phyloP scores from a whole-genome alignment of 2,113 vertebrate genomes.

The Colinus virginianus region DNA sequence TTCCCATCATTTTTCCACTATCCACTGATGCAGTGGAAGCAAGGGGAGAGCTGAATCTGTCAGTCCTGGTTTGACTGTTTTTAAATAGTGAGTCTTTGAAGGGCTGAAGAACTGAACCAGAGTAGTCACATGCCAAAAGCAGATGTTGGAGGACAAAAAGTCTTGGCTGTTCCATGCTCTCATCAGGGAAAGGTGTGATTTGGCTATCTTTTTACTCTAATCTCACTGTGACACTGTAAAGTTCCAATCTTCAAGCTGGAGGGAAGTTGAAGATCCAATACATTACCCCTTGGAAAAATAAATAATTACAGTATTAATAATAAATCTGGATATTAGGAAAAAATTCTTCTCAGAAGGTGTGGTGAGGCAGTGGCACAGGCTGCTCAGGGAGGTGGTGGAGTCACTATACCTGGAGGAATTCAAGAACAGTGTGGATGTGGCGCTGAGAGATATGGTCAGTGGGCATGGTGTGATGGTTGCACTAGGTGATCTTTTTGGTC shows the following conservation, averaged over 20 bases:
- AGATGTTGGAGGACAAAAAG: not conserved
- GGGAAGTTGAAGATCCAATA: not conserved
- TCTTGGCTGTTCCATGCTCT: not conserved
- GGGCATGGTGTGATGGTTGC: too few relatives aligned
- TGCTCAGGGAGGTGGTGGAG: too few relatives aligned
- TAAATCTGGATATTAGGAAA: too few relatives aligned
- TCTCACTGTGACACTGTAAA: not conserved
- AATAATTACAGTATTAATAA: not conserved
- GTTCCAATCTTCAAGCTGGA: not conserved
- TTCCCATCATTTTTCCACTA: not conserved
- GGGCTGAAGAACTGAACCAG: not conserved
- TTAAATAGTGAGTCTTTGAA: not conserved
- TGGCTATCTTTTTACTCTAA: not conserved
- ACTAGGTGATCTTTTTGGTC: too few relatives aligned
- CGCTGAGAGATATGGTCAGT: too few relatives aligned
- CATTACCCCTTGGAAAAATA: not conserved
- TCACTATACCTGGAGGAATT: too few relatives aligned
- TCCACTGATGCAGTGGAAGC: not conserved
- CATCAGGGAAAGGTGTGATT: not conserved
- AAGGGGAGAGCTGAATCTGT: not conserved
- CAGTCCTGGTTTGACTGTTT: not conserved
- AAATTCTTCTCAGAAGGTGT: too few relatives aligned
- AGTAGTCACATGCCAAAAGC: not conserved
- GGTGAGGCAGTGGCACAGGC: too few relatives aligned
- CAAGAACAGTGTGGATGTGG: too few relatives aligned